Percentiles rank a stretch among this genome's conserved stretches.
Evolutionary conservation across 2,113 vertebrate genomes (phyloP).

Genomic region (Cyphomyrus discorhynchus): DNA sequence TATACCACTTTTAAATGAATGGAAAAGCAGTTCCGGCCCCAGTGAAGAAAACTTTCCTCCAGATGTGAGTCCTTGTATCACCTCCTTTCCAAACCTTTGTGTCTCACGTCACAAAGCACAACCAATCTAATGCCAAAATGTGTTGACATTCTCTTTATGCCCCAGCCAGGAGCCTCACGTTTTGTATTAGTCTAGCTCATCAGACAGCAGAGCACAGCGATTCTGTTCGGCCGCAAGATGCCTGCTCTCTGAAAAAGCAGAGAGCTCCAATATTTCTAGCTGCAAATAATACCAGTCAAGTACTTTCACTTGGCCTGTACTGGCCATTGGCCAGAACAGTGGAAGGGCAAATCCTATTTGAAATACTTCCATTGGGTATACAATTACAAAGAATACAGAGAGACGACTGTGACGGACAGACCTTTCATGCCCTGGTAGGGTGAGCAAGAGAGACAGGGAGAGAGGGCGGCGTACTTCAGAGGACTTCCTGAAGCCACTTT

Average conservation of each 20-base stretch:
- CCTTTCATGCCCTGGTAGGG: background rate
- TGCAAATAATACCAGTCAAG: slow-evolving; percentile 1
- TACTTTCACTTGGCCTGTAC: background rate
- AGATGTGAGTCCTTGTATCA: slow-evolving; percentile 22
- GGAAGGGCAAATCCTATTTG: slow-evolving; percentile 14
- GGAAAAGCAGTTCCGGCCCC: background rate
- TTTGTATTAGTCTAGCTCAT: background rate
- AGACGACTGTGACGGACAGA: slow-evolving; percentile 4
- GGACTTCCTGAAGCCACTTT: slow-evolving; percentile 9
- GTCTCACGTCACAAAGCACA: background rate
- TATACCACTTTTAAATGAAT: slow-evolving; percentile 2
- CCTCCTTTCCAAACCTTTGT: background rate
- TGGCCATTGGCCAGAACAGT: slow-evolving; percentile 1
- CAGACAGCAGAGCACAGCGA: background rate
- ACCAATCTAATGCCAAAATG: background rate
- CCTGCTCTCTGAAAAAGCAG: background rate
- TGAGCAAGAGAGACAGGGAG: background rate
- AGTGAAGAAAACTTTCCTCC: slow-evolving; percentile 24
- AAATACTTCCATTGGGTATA: slow-evolving; percentile 7
- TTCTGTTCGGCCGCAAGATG: background rate
- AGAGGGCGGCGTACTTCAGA: background rate
- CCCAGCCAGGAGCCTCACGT: background rate
- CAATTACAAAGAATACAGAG: slow-evolving; percentile 17
- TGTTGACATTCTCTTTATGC: background rate
- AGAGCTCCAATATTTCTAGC: slow-evolving; percentile 10